phyloP scores from a whole-genome alignment of 2,888 invertebrate species.

The Chaetogeoica ovagalla region DNA sequence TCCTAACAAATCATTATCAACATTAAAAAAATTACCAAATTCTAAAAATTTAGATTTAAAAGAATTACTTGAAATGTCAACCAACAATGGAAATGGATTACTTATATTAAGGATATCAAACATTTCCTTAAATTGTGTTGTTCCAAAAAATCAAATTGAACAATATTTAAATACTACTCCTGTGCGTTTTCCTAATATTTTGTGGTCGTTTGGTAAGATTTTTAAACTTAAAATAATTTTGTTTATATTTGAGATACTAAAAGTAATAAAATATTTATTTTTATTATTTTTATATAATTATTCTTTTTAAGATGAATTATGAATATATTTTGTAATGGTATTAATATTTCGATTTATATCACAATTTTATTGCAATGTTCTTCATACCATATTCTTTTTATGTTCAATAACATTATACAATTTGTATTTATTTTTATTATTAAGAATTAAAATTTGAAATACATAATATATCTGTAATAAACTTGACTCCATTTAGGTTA shows the following conservation, averaged over 20 bases:
- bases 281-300: too few species aligned
- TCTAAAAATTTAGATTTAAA: slow-evolving; percentile 15
- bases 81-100: slow-evolving; percentile 38
- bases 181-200: slow-evolving; percentile 22
- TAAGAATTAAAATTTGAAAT: not conserved
- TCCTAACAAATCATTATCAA: slow-evolving; percentile 48
- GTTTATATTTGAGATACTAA: not conserved
- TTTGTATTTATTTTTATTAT: not conserved
- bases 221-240: not conserved
- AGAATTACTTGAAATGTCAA: slow-evolving; percentile 30
- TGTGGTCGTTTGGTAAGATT: slow-evolving; percentile 37
- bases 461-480: not conserved
- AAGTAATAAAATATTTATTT: too few species aligned
- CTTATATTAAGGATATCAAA: slow-evolving; percentile 35
- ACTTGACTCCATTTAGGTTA: not conserved
- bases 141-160: slow-evolving; percentile 40
- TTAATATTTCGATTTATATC: too few species aligned
- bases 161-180: slow-evolving; percentile 41
- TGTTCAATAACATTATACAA: not conserved
- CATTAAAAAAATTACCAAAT: slow-evolving; percentile 21
- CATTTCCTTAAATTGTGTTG: slow-evolving; percentile 45
- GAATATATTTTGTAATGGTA: not conserved
- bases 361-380: too few species aligned
- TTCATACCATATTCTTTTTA: too few species aligned
- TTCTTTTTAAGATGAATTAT: too few species aligned